phyloP scores from a whole-genome alignment of 2,888 invertebrate genomes.

The Ormyrus labotus region DNA sequence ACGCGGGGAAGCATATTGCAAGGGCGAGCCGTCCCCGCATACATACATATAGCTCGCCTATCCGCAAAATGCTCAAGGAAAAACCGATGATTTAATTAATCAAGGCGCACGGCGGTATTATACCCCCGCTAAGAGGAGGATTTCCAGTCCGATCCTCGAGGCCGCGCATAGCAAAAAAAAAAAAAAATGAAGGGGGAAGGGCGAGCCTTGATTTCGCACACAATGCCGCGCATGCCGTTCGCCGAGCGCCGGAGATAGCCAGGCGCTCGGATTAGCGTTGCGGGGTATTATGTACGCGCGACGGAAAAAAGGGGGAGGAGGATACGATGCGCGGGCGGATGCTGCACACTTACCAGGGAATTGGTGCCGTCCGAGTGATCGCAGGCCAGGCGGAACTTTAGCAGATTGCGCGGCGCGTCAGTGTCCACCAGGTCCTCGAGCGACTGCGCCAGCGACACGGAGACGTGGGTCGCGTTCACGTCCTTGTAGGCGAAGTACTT shows the following conservation, averaged over 20 bases:
- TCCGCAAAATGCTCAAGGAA: not conserved
- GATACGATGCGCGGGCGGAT: not conserved
- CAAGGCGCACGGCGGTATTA: conserved; percentile 9
- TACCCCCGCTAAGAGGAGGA: too few relatives aligned
- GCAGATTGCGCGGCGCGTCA: conserved; percentile 86
- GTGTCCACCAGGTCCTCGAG: conserved; percentile 89
- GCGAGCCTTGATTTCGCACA: not conserved
- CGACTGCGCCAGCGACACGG: conserved; percentile 85
- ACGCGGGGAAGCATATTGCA: conserved; percentile 5
- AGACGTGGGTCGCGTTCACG: conserved; percentile 86
- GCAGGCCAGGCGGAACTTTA: conserved; percentile 89
- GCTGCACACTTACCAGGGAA: conserved; percentile 76
- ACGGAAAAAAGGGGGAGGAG: not conserved
- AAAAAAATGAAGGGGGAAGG: not conserved
- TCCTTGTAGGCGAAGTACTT: conserved; percentile 85
- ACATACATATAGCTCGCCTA: not conserved
- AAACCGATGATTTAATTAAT: conserved; percentile 37
- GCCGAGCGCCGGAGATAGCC: too few relatives aligned
- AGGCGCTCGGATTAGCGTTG: too few relatives aligned
- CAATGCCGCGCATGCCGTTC: too few relatives aligned
- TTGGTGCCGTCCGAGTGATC: conserved; percentile 83
- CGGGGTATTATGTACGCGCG: not conserved
- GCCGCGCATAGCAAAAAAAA: conserved; percentile 10
- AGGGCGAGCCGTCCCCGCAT: conserved; percentile 18
- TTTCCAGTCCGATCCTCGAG: too few relatives aligned